Evolutionary conservation across 30 jellyfish, hydroid and myxozoan genomes (phyloP).

Genomic region (Mastigias papua): DNA sequence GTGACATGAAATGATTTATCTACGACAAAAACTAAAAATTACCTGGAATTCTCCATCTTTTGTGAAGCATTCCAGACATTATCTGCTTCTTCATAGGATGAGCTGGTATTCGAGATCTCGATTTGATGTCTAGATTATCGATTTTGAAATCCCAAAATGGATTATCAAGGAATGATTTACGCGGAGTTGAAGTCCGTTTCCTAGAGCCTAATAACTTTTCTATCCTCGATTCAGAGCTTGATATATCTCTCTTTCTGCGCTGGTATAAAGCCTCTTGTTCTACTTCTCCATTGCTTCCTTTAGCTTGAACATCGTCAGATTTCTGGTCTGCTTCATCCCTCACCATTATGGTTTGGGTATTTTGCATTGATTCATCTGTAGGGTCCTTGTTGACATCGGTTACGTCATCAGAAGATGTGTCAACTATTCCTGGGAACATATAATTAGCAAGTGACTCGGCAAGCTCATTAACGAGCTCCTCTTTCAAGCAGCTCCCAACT

Average conservation of each 20-base stretch:
- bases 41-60: constrained; percentile 99
- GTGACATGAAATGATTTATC: too few species aligned
- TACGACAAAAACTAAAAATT: too few species aligned
- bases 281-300: constrained; percentile 4
- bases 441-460: constrained; percentile 96
- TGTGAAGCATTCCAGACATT: constrained; percentile 85
- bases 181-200: not conserved
- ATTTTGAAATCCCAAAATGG: constrained; percentile 97
- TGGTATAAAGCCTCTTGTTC: constrained; percentile 78
- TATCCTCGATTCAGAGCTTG: not conserved
- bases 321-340: constrained; percentile 52
- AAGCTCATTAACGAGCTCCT: constrained; percentile 91
- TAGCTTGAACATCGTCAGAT: constrained; percentile 32
- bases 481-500: constrained; percentile 94
- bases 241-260: constrained; percentile 38
- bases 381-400: constrained; percentile 77
- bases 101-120: constrained; percentile 88
- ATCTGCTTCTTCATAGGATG: constrained; percentile 76
- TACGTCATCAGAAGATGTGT: constrained; percentile 91
- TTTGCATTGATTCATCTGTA: constrained; percentile 2
- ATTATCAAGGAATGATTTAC: constrained; percentile 72
- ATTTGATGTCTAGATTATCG: constrained; percentile 49
- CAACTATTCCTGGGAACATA: constrained; percentile 97
- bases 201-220: not conserved
- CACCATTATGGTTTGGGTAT: not conserved